Base-by-base conservation (phyloP, 2,797 vertebrate genomes). In the Manis pentadactyla region DNA sequence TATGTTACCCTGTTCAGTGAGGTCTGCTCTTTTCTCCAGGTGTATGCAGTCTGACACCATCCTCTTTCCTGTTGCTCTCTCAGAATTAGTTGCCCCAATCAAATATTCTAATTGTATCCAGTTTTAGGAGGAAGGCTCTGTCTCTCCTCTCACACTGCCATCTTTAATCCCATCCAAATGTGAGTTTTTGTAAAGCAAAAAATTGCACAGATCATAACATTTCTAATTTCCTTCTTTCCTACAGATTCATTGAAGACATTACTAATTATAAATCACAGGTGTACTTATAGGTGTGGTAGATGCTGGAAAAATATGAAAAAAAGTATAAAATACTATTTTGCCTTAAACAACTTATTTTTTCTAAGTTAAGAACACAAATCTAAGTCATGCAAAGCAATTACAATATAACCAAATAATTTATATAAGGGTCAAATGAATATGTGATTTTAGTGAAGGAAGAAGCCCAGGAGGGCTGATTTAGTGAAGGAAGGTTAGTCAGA, bases 401-500 rank as follows among this genome's bases (percentile, higher is more conserved):
- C 3, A 95, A 71, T 75, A 64, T 75, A 49, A 75, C n/a, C 19
- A 96, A 87, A 57, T 96, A 85, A 82, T 83, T 82, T 37, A 90
- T 78, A 5, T 42, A 49, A 73, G 8, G 31, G 61, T 79, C 68
- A 95, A 69, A 90, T 96, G 55, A 96, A 90, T 64, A 91, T 46
- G 77, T 69, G 74, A 34, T 94, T 93, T 95, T 39, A 85, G 25
- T 34, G 25, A 96, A 88, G 21, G 49, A 69, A 73, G 92, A 95
- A 90, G 29, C n/a, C 4, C 0, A 64, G 49, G 31, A 83, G 39
- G 51, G 31, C 13, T 75, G 31, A 11, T 23, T 94, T 78, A 74
- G 83, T 78, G 85, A 88, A 82, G 7, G 13, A 57, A 94, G n/a
- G n/a, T 31, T 85, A 57, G 46, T 69, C 53, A 87, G 39, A 73